Evolutionary conservation across 2,888 invertebrate genomes (phyloP).

Genomic region (Eucera pruinosa): DNA sequence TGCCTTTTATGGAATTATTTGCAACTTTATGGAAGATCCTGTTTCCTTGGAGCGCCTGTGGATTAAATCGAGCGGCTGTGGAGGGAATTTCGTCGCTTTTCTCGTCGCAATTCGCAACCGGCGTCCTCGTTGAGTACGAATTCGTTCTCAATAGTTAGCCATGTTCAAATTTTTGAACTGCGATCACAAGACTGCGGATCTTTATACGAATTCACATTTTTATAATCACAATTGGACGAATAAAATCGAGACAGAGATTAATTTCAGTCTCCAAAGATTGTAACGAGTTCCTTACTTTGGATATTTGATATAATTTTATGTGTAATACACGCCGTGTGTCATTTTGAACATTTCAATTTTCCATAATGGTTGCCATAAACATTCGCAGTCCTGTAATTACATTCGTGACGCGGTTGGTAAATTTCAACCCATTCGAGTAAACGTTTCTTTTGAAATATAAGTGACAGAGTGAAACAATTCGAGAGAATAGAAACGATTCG

Average conservation of each 20-base stretch:
- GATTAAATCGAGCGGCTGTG: neutral
- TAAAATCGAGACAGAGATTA: too few relatives aligned
- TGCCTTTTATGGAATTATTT: neutral
- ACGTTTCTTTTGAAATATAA: neutral
- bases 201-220: too few relatives aligned
- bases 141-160: neutral
- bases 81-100: neutral
- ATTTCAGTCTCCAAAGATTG: too few relatives aligned
- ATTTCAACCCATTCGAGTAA: constrained; percentile 4
- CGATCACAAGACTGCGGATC: too few relatives aligned
- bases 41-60: neutral
- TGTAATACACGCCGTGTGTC: too few relatives aligned
- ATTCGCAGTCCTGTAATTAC: too few relatives aligned
- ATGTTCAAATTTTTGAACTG: neutral
- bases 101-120: neutral
- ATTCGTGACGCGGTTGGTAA: constrained; percentile 5
- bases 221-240: too few relatives aligned
- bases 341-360: too few relatives aligned
- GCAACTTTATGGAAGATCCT: neutral
- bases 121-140: constrained; percentile 2
- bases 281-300: too few relatives aligned
- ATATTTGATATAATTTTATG: too few relatives aligned
- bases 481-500: neutral
- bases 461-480: neutral
- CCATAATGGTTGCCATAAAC: too few relatives aligned